A percentile compares a stretch with the other conserved stretches of the same genome.
These are phyloP conservation scores for Tenualosa thibaudeaui DNA, from an alignment of 2,797 vertebrate species.

Conservation along the genomic window DNA sequence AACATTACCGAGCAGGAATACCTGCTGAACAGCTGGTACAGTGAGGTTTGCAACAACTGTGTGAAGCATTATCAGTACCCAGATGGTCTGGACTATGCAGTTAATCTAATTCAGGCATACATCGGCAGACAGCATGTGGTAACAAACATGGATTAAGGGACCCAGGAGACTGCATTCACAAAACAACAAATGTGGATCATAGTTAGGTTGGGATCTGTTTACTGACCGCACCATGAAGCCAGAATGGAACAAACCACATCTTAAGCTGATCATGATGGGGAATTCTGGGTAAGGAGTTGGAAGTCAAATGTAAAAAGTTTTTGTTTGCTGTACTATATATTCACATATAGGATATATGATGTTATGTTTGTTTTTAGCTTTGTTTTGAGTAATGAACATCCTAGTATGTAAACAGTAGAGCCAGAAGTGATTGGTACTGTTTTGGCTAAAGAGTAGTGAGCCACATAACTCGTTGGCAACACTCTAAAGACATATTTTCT, in stretches of 20 bases:
- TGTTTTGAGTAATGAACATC: too few species aligned
- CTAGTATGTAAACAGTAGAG: too few species aligned
- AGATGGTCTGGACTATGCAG: not conserved
- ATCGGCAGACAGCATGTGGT: not conserved
- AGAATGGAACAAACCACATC: constrained; percentile 38
- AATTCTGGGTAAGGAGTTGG: constrained; percentile 65
- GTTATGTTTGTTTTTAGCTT: too few species aligned
- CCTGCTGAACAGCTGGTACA: not conserved
- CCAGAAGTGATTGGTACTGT: too few species aligned
- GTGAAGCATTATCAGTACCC: not conserved
- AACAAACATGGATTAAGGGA: not conserved
- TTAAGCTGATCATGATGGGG: constrained; percentile 70
- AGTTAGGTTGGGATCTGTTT: not conserved
- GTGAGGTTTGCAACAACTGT: not conserved
- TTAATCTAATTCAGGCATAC: not conserved
- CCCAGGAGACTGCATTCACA: not conserved
- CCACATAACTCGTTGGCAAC: too few species aligned
- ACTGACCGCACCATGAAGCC: constrained; percentile 47
- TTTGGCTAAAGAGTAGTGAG: too few species aligned
- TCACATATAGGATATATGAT: not conserved
- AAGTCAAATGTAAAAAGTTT: not conserved
- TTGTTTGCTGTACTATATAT: not conserved
- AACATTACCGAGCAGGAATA: constrained; percentile 33
- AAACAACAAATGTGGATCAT: not conserved
- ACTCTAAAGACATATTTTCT: constrained; percentile 2